Evolutionary conservation across 2,888 invertebrate genomes (phyloP).

Genomic region (Nasonia oneida): DNA sequence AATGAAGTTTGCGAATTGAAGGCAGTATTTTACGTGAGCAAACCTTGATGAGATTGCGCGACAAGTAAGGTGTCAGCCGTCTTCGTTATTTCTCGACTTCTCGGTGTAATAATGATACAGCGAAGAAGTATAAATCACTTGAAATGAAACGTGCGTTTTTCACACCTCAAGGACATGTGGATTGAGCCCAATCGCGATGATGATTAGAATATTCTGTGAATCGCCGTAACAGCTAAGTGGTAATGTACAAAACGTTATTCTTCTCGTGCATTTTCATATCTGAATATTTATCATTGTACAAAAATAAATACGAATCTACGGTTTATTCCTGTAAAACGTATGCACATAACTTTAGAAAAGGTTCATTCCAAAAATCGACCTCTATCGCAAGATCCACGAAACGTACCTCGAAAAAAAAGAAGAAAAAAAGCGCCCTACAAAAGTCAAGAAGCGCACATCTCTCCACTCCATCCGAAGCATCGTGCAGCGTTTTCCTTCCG

Average conservation of each 20-base stretch:
- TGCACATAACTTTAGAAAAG: too few species aligned
- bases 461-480: neutral
- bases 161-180: neutral
- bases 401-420: neutral
- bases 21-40: neutral
- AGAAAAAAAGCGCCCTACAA: neutral
- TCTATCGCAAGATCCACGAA: neutral
- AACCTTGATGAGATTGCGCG: neutral
- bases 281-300: neutral
- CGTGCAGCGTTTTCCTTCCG: neutral
- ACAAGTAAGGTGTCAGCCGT: neutral
- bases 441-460: neutral
- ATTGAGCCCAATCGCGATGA: neutral
- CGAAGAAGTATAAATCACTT: constrained; percentile 34
- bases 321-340: neutral
- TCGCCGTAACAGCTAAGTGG: neutral
- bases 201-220: neutral
- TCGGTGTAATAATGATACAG: constrained; percentile 27
- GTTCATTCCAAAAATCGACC: neutral
- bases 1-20: too few species aligned
- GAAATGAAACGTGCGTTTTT: neutral
- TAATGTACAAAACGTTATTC: neutral
- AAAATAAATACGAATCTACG: neutral
- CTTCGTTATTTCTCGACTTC: neutral
- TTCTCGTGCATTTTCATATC: neutral